Evolutionary conservation across 1,140 invertebrate genomes (phyloP), one percentile per base, ranked within the genome.

Genomic region (Leptinotarsa defecta): DNA sequence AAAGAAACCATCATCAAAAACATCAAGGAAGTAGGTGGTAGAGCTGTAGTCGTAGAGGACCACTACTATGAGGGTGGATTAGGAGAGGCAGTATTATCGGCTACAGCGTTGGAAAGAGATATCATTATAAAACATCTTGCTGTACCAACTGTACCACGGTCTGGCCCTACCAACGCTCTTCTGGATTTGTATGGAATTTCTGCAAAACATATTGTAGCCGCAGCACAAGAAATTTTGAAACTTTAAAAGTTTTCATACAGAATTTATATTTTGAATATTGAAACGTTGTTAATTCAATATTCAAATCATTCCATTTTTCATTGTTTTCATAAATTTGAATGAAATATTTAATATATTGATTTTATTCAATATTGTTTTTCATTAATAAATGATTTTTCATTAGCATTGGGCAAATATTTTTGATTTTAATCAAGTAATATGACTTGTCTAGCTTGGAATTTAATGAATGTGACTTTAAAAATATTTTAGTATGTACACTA

Each of bases 1-100:
- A 89, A 88, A 64, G 89, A 89, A 2, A 88, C 91, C 0, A 92
- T 99, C 48, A 86, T 94, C 63, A 87, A 89, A 65, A 91, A 96
- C 85, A 97, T 96, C 13, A 90, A 90, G 68, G 91, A 93, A 68
- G 92, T 90, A 75, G 93, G 93, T 49, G 96, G 96, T 1, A 89
- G 91, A 27, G 90, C 99, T 52, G 82, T 99, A 63, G 96, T 96
- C 43, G 96, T 98, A 5, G 98, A 99, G 85, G 98, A 99, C 87
- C 98, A 99, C 87, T 99, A 99, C 84, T 89, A 92, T 64, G 93
- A 96, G 87, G 95, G 98, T 83, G 98, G 98, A 77, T 84, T 99
- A 68, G 98, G 98, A 75, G 98, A 99, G 84, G 97, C 98, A 71
- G 97, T 99, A 13, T 83, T 92, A 22, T 90, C 91, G 17, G 96